Evolutionary conservation across 1,140 invertebrate genomes (phyloP), one percentile per base, ranked within the genome.

Genomic region (Gryllus bimaculatus): DNA sequence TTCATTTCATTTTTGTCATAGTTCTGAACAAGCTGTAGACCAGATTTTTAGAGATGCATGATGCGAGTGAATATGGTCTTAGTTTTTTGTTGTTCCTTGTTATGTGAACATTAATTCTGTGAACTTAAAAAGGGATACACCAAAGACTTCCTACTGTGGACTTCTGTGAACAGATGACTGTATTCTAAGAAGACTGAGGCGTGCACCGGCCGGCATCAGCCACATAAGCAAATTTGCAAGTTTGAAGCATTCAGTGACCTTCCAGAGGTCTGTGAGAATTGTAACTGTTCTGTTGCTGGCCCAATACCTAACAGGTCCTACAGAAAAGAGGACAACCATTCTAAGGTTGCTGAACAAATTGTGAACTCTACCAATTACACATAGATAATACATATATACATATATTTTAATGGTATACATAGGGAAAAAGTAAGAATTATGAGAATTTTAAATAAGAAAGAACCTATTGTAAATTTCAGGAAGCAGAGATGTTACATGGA

Each of bases 331-430:
- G 54, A 66, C 54, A 66, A 66, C 54, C 18, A 13, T 10, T 66
- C 18, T 66, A 66, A 66, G 54, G 54, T 66, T 66, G 54, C 18
- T 66, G 54, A 66, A 66, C 18, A 66, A 66, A 66, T 13, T 66
- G 54, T 66, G 54, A 66, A 18, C 54, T 66, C 54, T 18, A 66
- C 54, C 54, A 66, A 66, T 66, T 66, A 66, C 10, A 66, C 54
- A 66, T 66, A 66, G 54, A 66, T 66, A 66, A 66, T 66, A 66
- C 54, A 66, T 66, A 66, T 66, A 66, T 66, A 66, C 10, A 66
- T 66, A 66, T 66, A 66, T 66, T 66, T 66, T 66, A 66, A 66
- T 66, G 54, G 54, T 66, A 66, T 66, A 66, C 54, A 66, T 66
- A 66, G 54, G 54, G 54, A 66, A 66, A 66, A 66, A 13, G 10